These are phyloP conservation scores for Gambelia wislizenii DNA, from an alignment of 2,797 vertebrate species.

Conservation along the genomic window DNA sequence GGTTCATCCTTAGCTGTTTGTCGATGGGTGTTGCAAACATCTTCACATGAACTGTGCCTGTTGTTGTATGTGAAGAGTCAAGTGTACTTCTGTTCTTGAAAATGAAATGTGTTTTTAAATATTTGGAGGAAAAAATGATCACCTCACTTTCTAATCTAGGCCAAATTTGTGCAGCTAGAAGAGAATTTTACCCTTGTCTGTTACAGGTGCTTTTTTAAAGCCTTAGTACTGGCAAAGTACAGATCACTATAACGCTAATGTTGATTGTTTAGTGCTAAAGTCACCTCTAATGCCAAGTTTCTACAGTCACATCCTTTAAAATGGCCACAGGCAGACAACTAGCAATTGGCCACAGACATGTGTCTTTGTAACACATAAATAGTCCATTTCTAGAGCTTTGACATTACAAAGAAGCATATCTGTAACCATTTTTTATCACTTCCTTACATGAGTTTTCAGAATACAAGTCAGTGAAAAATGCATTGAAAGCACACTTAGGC, in stretches of 20 bases:
- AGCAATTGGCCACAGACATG: not conserved
- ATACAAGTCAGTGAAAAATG: not conserved
- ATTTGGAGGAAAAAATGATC: too few species aligned
- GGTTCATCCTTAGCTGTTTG: too few species aligned
- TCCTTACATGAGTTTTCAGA: not conserved
- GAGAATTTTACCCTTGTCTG: too few species aligned
- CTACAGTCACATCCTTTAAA: not conserved
- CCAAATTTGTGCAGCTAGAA: too few species aligned
- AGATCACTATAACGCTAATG: not conserved
- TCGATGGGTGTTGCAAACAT: too few species aligned
- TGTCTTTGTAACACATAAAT: not conserved
- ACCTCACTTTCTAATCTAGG: too few species aligned
- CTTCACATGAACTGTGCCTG: too few species aligned
- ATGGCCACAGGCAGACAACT: not conserved
- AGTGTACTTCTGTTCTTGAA: too few species aligned
- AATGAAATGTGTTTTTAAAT: too few species aligned
- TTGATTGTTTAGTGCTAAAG: not conserved
- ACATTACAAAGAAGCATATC: not conserved
- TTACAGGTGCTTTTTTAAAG: too few species aligned
- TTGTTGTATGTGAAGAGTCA: too few species aligned
- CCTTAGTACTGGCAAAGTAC: too few species aligned
- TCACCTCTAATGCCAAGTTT: not conserved
- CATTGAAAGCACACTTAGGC: not conserved
- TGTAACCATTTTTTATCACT: not conserved
- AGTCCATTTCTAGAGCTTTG: not conserved